Base-by-base conservation (phyloP, 2,797 vertebrate genomes). In the Diceros bicornis region DNA sequence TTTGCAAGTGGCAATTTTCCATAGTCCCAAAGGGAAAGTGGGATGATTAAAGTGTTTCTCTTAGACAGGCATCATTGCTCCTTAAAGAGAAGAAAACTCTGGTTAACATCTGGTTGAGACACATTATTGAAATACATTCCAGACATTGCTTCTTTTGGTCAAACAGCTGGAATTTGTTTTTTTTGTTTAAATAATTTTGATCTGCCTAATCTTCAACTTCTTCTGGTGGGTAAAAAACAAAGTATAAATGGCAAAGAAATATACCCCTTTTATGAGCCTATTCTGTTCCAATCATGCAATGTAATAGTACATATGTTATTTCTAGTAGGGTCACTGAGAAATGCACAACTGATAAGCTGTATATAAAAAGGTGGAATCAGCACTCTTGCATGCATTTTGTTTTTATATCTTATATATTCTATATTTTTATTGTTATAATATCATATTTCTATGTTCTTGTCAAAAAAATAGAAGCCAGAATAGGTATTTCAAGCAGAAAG, bases 51-150 rank as follows among this genome's bases (percentile, higher is more conserved):
- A 98, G 95, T 92, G 86, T 96, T 97, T 98, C 96, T 91, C 74
- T 96, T 98, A 97, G 94, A 95, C 95, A 98, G 97, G 97, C 97
- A 98, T 98, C 96, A 44, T 69, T 96, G 97, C 92, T 98, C 98
- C 97, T 98, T 96, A 98, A 98, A 97, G 98, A 88, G 94, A 89
- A 97, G 97, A 96, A 97, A 98, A 98, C 94, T 91, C 79, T 96
- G 98, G 93, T 32, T 95, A 98, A 97, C 98, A 98, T 97, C 98
- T 98, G 97, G 87, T 87, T 93, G 95, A 95, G 71, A 97, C 97
- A 92, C 96, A 78, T 98, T 98, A 98, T 98, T 97, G 85, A 97
- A 98, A 61, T 96, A 97, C 95, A 98, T 98, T 98, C 74, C 64
- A 97, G 96, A 97, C 27, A 74, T 23, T 95, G 85, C 34, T 96